Conservation (phyloP, 2,113 vertebrate species). For the Odontesthes bonariensis region DNA sequence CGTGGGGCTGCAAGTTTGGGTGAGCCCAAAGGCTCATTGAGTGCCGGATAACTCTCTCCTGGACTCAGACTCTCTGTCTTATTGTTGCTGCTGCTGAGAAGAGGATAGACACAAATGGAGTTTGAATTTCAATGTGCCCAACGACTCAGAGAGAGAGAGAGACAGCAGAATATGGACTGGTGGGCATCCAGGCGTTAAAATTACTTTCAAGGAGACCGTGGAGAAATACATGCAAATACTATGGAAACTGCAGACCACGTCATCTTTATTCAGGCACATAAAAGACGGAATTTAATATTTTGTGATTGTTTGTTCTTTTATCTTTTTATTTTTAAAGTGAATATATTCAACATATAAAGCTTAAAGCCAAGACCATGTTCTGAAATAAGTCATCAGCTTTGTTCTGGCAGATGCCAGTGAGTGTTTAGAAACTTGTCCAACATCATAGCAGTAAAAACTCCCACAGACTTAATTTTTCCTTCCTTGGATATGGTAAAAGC, state of each 20-base stretch:
- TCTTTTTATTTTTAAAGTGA: not conserved
- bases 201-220: constrained; percentile 35
- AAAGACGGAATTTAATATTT: constrained; percentile 23
- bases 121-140: constrained; percentile 80
- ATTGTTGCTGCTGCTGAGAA: constrained; percentile 73
- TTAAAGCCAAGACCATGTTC: not conserved
- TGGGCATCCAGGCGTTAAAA: constrained; percentile 89
- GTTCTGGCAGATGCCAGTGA: not conserved
- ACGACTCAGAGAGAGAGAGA: constrained; percentile 66
- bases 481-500: not conserved
- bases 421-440: not conserved
- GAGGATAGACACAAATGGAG: constrained; percentile 74
- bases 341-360: not conserved
- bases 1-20: constrained; percentile 65
- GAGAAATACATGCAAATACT: constrained; percentile 78
- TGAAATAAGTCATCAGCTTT: not conserved
- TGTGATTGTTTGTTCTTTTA: not conserved
- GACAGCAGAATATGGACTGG: constrained; percentile 84
- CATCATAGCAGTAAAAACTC: too few species aligned
- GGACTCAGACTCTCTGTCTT: constrained; percentile 59
- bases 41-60: constrained; percentile 78
- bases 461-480: not conserved
- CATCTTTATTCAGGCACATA: constrained; percentile 12
- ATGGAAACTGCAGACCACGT: constrained; percentile 24
- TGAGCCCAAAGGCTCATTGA: constrained; percentile 76